These are phyloP conservation scores for Drosophila yooni DNA, from an alignment of 2,888 invertebrate species.

Conservation along the genomic window DNA sequence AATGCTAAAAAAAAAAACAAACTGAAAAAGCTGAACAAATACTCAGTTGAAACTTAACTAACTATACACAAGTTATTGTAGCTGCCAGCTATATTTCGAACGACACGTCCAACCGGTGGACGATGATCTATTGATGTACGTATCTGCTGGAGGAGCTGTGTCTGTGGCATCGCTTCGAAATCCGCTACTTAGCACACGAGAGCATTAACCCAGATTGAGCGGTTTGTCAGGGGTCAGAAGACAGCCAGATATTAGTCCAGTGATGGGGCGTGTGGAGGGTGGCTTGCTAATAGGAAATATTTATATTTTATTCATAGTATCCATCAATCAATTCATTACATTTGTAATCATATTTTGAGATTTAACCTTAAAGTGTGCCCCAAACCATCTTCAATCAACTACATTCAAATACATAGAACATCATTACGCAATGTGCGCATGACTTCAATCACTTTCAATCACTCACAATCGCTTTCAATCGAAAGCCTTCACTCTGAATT, in stretches of 20 bases:
- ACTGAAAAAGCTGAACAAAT: conserved; percentile 24
- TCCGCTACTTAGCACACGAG: conserved; percentile 37
- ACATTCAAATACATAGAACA: not conserved
- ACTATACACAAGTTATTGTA: conserved; percentile 40
- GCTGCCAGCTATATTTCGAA: conserved; percentile 46
- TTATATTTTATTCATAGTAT: not conserved
- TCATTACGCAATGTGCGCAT: not conserved
- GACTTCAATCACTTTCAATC: not conserved
- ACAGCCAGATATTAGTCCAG: not conserved
- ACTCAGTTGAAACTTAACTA: conserved; percentile 49
- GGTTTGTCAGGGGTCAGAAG: not conserved
- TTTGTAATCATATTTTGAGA: not conserved
- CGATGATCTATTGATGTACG: conserved; percentile 25
- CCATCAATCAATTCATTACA: conserved; percentile 2
- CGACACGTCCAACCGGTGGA: conserved; percentile 31
- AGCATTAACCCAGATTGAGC: conserved; percentile 18
- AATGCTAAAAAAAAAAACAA: conserved; percentile 35
- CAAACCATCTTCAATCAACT: not conserved
- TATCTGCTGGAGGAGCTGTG: conserved; percentile 6
- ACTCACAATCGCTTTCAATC: not conserved
- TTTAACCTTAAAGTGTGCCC: not conserved
- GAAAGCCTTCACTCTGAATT: not conserved
- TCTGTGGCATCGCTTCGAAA: conserved; percentile 31
- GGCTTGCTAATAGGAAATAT: not conserved
- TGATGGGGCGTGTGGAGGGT: too few relatives aligned